Percentiles rank a stretch among this genome's conserved stretches.
phyloP scores from a whole-genome alignment of 2,797 vertebrate genomes.

The Tadarida brasiliensis region DNA sequence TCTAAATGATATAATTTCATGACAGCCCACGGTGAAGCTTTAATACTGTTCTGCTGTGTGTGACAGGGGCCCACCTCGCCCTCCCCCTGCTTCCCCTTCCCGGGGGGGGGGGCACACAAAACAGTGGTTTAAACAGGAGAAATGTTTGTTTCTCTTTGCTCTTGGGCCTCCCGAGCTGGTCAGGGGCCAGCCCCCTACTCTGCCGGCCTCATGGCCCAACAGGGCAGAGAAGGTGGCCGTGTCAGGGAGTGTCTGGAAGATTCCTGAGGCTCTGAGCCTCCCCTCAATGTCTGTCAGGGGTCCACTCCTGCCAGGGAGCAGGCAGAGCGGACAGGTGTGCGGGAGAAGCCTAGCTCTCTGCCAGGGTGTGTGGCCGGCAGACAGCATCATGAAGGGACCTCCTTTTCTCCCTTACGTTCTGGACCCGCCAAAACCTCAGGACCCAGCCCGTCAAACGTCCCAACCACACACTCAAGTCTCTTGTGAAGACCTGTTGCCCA shows the following conservation, averaged over 20 bases:
- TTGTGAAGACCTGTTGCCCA: background rate
- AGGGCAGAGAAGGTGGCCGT: background rate
- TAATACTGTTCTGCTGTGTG: background rate
- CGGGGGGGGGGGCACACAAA: too few species aligned
- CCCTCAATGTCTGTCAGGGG: fast-evolving
- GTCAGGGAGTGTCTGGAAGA: background rate
- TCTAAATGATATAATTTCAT: background rate
- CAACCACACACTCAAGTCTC: background rate
- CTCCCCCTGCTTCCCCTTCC: too few species aligned
- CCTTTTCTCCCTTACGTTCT: background rate
- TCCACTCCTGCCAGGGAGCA: fast-evolving
- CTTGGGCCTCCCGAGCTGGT: too few species aligned
- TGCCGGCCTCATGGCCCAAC: background rate
- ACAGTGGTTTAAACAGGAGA: background rate
- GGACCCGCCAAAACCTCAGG: background rate
- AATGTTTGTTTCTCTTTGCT: background rate
- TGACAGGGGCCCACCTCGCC: background rate
- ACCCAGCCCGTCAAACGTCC: background rate
- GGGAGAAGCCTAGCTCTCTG: background rate
- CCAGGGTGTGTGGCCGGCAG: background rate
- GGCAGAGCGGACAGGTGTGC: background rate
- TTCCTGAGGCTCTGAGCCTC: background rate
- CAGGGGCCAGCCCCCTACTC: background rate
- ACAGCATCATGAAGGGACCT: background rate
- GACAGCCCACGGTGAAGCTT: background rate